Conservation (phyloP, 2,888 invertebrate genomes). For the Podabrus alpinus region DNA sequence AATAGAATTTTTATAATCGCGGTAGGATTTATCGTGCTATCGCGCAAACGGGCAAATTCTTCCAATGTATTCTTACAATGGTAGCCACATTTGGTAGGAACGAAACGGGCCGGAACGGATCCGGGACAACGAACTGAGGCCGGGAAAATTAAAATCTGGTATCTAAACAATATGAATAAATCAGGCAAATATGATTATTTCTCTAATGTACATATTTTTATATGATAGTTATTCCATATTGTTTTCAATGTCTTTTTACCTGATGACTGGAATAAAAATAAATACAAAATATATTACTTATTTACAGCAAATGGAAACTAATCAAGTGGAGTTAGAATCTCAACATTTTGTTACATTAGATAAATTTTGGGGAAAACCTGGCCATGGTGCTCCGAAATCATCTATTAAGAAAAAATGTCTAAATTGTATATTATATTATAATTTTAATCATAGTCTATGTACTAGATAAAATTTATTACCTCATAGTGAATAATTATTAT, state of each 20-base stretch:
- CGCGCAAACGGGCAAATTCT: too few species aligned
- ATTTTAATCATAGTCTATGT: conserved; percentile 34
- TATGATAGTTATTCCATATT: too few species aligned
- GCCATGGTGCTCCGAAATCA: conserved; percentile 63
- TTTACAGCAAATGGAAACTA: conserved; percentile 62
- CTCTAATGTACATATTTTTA: too few species aligned
- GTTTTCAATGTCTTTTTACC: not conserved
- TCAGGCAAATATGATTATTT: too few species aligned
- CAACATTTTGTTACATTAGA: conserved; percentile 78
- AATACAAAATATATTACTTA: not conserved
- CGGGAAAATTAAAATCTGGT: too few species aligned
- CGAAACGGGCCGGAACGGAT: too few species aligned
- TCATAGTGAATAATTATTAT: not conserved
- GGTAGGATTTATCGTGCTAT: too few species aligned
- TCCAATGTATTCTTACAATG: too few species aligned
- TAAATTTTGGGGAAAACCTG: conserved; percentile 79
- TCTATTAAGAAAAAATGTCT: conserved; percentile 46
- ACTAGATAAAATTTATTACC: not conserved
- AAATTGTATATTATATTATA: conserved; percentile 47
- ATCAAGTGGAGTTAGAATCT: conserved; percentile 68
- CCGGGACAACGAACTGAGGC: too few species aligned
- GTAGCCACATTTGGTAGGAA: too few species aligned
- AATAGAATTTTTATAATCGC: too few species aligned
- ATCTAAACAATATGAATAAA: too few species aligned
- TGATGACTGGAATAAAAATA: not conserved